A percentile compares a stretch with the other conserved stretches of the same genome.
Evolutionary conservation across 1,140 invertebrate species (phyloP).

Genomic region (Drosophila miranda): DNA sequence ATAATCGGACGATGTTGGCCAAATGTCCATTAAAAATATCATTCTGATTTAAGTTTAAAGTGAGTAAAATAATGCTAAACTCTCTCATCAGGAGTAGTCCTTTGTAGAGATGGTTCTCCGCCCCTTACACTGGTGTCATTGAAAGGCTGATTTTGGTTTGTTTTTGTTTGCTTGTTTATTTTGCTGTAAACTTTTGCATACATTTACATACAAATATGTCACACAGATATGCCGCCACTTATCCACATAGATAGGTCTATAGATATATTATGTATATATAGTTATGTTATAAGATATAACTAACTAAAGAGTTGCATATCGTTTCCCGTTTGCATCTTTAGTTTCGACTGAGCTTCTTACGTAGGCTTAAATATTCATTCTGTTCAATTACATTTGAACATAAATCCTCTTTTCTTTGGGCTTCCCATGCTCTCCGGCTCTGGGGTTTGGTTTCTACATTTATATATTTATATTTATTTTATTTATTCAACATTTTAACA

Average conservation of each 20-base stretch:
- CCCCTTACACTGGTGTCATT: too few species aligned
- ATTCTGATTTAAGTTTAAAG: too few species aligned
- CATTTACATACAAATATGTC: conserved; percentile 74
- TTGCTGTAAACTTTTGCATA: conserved; percentile 67
- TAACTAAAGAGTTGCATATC: conserved; percentile 49
- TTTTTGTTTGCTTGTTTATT: conserved; percentile 40
- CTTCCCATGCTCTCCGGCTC: conserved; percentile 34
- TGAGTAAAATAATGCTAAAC: too few species aligned
- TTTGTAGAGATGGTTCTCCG: too few species aligned
- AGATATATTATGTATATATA: conserved; percentile 34
- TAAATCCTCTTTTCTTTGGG: conserved; percentile 27
- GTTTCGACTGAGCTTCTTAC: conserved; percentile 48
- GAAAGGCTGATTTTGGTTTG: conserved; percentile 3
- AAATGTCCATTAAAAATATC: conserved; percentile 1
- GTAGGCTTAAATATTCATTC: conserved; percentile 48
- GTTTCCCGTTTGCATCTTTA: conserved; percentile 5
- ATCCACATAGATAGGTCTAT: conserved; percentile 51
- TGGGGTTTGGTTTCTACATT: conserved; percentile 24
- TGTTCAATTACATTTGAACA: not conserved
- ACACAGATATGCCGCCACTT: conserved; percentile 65
- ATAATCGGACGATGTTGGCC: too few species aligned
- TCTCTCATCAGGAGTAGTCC: too few species aligned
- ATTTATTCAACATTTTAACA: conserved; percentile 66
- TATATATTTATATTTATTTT: conserved; percentile 51
- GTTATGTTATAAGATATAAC: conserved; percentile 37